Conservation (phyloP, 2,797 vertebrate genomes). For the Enteromius trimaculatus region DNA sequence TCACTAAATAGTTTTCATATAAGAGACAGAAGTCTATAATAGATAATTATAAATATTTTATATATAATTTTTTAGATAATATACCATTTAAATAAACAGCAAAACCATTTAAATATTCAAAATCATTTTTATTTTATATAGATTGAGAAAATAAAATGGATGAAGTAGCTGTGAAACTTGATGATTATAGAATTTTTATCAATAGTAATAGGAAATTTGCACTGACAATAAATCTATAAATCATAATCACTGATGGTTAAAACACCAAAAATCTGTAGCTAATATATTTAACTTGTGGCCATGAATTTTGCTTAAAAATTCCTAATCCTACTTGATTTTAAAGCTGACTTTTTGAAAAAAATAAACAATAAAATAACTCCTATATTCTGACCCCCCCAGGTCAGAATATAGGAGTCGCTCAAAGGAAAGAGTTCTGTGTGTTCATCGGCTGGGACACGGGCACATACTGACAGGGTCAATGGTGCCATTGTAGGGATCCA, state of each 20-base stretch:
- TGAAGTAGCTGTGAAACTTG: neutral
- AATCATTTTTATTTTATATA: neutral
- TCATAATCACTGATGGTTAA: neutral
- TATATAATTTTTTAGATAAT: too few species aligned
- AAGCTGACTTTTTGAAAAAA: too few species aligned
- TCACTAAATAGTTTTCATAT: too few species aligned
- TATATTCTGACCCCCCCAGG: too few species aligned
- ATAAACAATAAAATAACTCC: too few species aligned
- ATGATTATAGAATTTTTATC: too few species aligned
- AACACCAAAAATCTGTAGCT: neutral
- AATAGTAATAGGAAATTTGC: too few species aligned
- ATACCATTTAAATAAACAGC: too few species aligned
- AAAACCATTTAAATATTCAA: neutral
- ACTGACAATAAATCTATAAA: too few species aligned
- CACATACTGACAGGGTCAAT: slow-evolving; percentile 51
- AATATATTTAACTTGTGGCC: neutral
- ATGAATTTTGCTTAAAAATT: neutral
- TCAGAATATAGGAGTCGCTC: neutral
- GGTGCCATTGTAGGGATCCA: slow-evolving; percentile 47
- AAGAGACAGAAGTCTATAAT: too few species aligned
- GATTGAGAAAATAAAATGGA: neutral
- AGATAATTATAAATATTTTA: neutral
- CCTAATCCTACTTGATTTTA: neutral
- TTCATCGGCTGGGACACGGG: slow-evolving; percentile 28
- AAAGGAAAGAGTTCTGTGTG: slow-evolving; percentile 56